These are phyloP conservation scores for Notarius quadriscutis DNA, from an alignment of 2,113 vertebrate genomes.

Conservation along the genomic window DNA sequence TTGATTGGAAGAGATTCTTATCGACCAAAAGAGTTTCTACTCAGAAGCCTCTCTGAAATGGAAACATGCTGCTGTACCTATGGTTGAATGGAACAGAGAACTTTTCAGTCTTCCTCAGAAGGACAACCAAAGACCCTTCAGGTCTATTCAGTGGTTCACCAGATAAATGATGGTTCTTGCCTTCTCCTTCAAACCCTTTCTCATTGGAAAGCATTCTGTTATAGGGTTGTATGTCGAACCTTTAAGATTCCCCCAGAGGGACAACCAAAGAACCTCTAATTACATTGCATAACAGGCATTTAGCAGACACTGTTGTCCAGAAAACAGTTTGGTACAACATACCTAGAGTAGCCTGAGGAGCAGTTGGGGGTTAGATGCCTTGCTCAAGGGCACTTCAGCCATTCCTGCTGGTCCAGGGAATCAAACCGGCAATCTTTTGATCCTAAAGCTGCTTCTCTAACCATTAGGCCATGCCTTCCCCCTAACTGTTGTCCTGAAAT, in stretches of 20 bases:
- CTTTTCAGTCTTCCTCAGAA: background rate
- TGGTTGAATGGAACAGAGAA: background rate
- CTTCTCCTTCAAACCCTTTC: background rate
- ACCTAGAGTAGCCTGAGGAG: no score
- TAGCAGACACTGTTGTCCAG: no score
- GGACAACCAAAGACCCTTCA: background rate
- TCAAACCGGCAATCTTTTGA: no score
- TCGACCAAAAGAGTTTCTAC: background rate
- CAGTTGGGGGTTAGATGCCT: no score
- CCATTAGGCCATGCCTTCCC: no score
- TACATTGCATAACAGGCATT: no score
- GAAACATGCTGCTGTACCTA: background rate
- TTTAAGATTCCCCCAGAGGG: background rate
- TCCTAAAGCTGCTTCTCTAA: no score
- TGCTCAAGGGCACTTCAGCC: no score
- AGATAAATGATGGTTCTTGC: background rate
- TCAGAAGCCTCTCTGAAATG: no score
- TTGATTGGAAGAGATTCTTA: background rate
- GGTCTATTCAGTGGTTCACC: background rate
- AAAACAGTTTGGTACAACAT: no score
- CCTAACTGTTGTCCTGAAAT: background rate
- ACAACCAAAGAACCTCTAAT: background rate
- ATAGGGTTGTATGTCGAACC: background rate
- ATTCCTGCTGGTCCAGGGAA: no score
- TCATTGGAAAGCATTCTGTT: background rate